Evolutionary conservation across 1,140 invertebrate genomes (phyloP).

Genomic region (Philotrypesis tridentata): DNA sequence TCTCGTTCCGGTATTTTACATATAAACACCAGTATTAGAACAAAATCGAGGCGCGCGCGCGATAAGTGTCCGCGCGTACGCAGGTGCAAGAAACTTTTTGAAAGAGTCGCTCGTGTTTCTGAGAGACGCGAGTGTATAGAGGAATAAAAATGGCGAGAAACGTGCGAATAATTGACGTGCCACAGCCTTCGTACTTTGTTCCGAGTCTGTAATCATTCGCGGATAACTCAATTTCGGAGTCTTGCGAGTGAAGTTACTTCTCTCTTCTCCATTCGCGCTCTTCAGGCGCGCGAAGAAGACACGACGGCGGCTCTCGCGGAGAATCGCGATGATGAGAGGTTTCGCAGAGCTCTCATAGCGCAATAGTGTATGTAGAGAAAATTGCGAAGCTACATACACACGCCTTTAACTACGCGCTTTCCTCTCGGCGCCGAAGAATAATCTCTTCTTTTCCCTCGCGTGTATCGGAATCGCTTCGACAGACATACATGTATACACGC

Average conservation of each 20-base stretch:
- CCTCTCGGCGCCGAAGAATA: background rate
- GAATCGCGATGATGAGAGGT: background rate
- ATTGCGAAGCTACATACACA: background rate
- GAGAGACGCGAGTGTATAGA: too few relatives aligned
- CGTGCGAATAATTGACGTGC: constrained; percentile 24
- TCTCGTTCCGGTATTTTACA: constrained; percentile 49
- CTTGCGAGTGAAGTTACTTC: background rate
- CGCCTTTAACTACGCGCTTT: background rate
- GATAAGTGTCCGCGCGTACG: constrained; percentile 35
- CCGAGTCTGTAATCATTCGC: constrained; percentile 26
- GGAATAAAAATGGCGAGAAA: background rate
- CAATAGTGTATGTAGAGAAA: background rate
- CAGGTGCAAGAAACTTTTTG: constrained; percentile 41
- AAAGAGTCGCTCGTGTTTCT: background rate
- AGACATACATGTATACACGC: too few relatives aligned
- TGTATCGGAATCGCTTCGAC: too few relatives aligned
- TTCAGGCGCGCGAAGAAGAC: background rate
- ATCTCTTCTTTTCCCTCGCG: background rate
- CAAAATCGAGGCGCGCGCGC: constrained; percentile 23
- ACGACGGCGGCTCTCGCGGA: background rate
- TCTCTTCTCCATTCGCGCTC: background rate
- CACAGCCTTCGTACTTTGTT: background rate
- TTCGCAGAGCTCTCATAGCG: background rate
- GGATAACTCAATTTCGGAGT: constrained; percentile 31
- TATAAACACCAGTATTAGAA: constrained; percentile 48